These are phyloP conservation scores for Oncorhynchus masou DNA, from an alignment of 2,113 vertebrate species.

Conservation along the genomic window DNA sequence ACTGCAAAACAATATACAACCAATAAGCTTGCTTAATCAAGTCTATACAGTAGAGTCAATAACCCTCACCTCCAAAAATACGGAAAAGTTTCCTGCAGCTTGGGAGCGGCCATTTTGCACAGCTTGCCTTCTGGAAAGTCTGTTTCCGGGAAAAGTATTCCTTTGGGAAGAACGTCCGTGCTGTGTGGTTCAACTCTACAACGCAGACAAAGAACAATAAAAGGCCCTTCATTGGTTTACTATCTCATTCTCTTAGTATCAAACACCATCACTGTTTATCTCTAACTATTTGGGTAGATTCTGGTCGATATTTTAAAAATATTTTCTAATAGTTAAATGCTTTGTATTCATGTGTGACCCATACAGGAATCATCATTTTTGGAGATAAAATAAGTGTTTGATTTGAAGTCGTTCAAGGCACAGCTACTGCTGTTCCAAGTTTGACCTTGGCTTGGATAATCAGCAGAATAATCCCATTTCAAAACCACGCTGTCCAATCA, in stretches of 20 bases:
- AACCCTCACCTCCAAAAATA: conserved; percentile 68
- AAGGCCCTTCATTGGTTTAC: not conserved
- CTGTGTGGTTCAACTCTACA: conserved; percentile 69
- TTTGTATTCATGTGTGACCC: not conserved
- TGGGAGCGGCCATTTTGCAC: conserved; percentile 74
- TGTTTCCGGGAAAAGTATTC: conserved; percentile 70
- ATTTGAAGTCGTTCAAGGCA: not conserved
- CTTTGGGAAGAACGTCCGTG: conserved; percentile 69
- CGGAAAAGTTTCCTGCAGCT: conserved; percentile 71
- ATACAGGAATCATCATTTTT: not conserved
- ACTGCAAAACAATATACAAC: not conserved
- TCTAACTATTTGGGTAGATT: conserved; percentile 14
- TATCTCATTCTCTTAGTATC: conserved; percentile 2
- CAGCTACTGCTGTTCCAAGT: conserved; percentile 4
- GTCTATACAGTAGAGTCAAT: not conserved
- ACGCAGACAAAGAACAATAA: conserved; percentile 12
- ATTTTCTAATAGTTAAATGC: conserved; percentile 11
- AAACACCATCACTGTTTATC: not conserved
- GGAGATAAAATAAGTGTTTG: not conserved
- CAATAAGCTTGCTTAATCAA: not conserved
- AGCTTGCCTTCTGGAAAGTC: conserved; percentile 72
- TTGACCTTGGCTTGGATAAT: conserved; percentile 62
- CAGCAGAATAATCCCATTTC: conserved; percentile 56
- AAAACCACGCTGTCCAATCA: conserved; percentile 52
- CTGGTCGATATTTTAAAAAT: not conserved